Conservation (phyloP, 2,888 invertebrate genomes). For the Ethmia dodecea region DNA sequence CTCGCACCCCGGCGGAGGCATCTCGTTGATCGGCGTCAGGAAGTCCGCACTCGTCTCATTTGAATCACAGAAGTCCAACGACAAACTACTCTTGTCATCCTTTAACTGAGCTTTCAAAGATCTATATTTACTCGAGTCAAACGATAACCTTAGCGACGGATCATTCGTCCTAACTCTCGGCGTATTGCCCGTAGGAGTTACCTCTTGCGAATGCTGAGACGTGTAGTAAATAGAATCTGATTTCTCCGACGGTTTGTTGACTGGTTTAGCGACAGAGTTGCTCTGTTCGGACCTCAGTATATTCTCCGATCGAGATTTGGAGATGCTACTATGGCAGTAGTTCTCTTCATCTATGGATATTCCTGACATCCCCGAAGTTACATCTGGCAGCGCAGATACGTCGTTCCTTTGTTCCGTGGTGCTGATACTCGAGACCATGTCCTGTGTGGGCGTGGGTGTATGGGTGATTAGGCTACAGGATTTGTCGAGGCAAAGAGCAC, state of each 20-base stretch:
- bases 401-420: slow-evolving; percentile 70
- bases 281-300: slow-evolving; percentile 66
- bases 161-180: slow-evolving; percentile 55
- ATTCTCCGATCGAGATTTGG: slow-evolving; percentile 69
- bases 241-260: slow-evolving; percentile 47
- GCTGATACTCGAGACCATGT: slow-evolving; percentile 73
- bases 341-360: slow-evolving; percentile 72
- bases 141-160: slow-evolving; percentile 57
- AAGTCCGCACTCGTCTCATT: slow-evolving; percentile 74
- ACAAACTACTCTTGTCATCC: slow-evolving; percentile 59
- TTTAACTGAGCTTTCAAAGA: slow-evolving; percentile 49
- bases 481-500: slow-evolving; percentile 68
- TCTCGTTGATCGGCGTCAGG: slow-evolving; percentile 69
- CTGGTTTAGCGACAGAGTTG: slow-evolving; percentile 36
- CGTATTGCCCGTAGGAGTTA: slow-evolving; percentile 59
- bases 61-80: slow-evolving; percentile 67
- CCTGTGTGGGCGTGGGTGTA: slow-evolving; percentile 71
- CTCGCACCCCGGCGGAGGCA: slow-evolving; percentile 69
- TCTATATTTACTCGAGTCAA: slow-evolving; percentile 62
- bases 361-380: slow-evolving; percentile 70
- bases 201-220: slow-evolving; percentile 67
- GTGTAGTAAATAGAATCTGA: slow-evolving; percentile 71
- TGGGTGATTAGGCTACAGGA: slow-evolving; percentile 67
- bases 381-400: slow-evolving; percentile 59
- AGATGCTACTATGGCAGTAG: slow-evolving; percentile 64